Percentiles rank a stretch among this genome's conserved stretches.
Conservation (phyloP, 2,888 invertebrate genomes). For the Caenorhabditis drosophilae region DNA sequence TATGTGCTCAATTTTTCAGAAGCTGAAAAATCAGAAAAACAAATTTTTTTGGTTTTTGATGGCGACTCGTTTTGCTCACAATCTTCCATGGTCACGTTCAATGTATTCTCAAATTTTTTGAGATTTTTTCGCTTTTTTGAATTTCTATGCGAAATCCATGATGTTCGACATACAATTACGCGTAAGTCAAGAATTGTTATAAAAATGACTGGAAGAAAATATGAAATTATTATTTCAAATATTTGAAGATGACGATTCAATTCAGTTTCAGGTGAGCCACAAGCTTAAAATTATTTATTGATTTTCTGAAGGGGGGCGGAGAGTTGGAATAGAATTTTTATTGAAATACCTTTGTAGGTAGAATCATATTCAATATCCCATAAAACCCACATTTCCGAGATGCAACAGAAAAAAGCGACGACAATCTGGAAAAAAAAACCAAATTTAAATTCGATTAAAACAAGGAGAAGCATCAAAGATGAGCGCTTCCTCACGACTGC, state of each 20-base stretch:
- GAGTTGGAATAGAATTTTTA: not conserved
- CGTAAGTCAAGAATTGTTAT: conserved; percentile 61
- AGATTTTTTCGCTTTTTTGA: too few species aligned
- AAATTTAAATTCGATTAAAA: not conserved
- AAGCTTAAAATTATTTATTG: conserved; percentile 31
- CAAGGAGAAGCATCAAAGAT: not conserved
- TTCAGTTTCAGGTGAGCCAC: conserved; percentile 29
- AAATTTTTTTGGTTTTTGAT: too few species aligned
- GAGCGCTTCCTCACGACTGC: conserved; percentile 49
- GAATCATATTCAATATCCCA: conserved; percentile 46
- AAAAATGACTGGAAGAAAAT: conserved; percentile 60
- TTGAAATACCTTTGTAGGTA: conserved; percentile 20
- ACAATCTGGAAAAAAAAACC: conserved; percentile 39
- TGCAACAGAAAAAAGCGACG: conserved; percentile 51
- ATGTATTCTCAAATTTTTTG: too few species aligned
- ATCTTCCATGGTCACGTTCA: too few species aligned
- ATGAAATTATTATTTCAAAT: conserved; percentile 59
- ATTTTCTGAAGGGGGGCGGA: conserved; percentile 1
- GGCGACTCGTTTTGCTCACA: too few species aligned
- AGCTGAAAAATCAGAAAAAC: too few species aligned
- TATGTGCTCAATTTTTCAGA: too few species aligned
- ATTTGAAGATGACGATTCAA: conserved; percentile 54
- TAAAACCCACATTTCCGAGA: conserved; percentile 59
- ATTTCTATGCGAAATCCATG: conserved; percentile 26
- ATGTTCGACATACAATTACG: conserved; percentile 41